phyloP scores from a whole-genome alignment of 1,140 invertebrate species.

The Periplaneta americana region DNA sequence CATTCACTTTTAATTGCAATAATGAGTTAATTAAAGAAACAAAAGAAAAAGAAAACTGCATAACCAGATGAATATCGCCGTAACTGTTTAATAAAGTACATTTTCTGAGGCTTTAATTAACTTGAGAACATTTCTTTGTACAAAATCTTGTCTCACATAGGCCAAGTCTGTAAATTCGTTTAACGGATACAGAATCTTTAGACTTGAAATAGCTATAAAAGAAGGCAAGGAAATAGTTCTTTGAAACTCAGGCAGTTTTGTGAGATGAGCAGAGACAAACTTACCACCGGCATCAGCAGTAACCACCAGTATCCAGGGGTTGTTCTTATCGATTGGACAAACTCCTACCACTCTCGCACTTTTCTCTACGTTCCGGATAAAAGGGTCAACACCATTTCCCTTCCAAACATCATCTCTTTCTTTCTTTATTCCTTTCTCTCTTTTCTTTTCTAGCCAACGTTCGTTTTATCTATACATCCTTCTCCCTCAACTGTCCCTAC shows the following conservation, averaged over 20 bases:
- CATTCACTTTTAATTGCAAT: too few species aligned
- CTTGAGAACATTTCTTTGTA: too few species aligned
- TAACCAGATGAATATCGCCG: too few species aligned
- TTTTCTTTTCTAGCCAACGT: neutral
- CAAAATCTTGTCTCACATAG: too few species aligned
- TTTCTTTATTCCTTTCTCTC: neutral
- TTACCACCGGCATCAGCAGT: neutral
- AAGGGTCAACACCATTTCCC: neutral
- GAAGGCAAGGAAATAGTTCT: neutral
- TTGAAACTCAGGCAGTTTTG: neutral
- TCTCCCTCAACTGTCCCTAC: neutral
- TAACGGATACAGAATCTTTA: neutral
- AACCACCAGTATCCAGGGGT: neutral
- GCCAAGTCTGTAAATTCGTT: too few species aligned
- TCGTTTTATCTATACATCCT: neutral
- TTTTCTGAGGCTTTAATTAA: too few species aligned
- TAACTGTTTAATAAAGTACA: too few species aligned
- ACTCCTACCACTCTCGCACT: neutral
- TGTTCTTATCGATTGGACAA: neutral
- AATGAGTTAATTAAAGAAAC: too few species aligned
- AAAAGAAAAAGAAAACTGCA: too few species aligned
- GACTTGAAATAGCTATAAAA: neutral
- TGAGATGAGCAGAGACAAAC: neutral
- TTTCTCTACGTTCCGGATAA: neutral
- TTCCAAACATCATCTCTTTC: neutral